Conservation (phyloP, 2,888 invertebrate species). For the Phoenoteleia sp. region DNA sequence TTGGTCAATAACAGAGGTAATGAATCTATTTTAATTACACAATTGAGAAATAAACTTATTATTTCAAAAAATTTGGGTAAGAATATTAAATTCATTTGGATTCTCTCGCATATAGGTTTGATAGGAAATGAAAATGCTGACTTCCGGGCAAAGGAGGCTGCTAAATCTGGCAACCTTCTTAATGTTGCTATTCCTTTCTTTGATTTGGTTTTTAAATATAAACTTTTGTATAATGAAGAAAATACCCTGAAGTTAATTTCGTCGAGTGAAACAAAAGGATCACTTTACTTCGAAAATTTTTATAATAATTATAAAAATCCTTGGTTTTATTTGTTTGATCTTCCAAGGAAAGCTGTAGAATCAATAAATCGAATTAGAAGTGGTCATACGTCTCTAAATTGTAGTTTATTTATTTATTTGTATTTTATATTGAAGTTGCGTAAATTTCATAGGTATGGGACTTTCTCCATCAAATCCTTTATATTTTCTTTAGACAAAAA, state of each 20-base stretch:
- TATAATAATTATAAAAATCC: slow-evolving; percentile 15
- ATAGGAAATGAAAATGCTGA: slow-evolving; percentile 29
- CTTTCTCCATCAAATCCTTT: too few relatives aligned
- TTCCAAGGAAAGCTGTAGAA: not conserved
- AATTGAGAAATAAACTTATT: not conserved
- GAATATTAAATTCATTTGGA: slow-evolving; percentile 7
- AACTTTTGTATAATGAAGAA: not conserved
- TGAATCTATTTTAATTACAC: slow-evolving; percentile 11
- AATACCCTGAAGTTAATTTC: not conserved
- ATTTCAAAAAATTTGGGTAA: not conserved
- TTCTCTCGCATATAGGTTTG: slow-evolving; percentile 8
- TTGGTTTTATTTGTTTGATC: not conserved
- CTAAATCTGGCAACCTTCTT: not conserved
- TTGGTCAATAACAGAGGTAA: not conserved
- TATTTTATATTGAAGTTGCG: too few relatives aligned
- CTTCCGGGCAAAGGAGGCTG: slow-evolving; percentile 8
- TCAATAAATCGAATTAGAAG: slow-evolving; percentile 29
- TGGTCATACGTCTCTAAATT: slow-evolving; percentile 10
- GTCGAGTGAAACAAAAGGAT: not conserved
- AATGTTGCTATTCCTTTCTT: slow-evolving; percentile 5
- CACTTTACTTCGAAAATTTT: too few relatives aligned
- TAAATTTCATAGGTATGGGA: too few relatives aligned
- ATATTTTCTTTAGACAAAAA: too few relatives aligned
- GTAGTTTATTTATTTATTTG: not conserved
- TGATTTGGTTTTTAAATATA: slow-evolving; percentile 3